phyloP scores from a whole-genome alignment of 1,140 invertebrate genomes.

The Aphelinus certus region DNA sequence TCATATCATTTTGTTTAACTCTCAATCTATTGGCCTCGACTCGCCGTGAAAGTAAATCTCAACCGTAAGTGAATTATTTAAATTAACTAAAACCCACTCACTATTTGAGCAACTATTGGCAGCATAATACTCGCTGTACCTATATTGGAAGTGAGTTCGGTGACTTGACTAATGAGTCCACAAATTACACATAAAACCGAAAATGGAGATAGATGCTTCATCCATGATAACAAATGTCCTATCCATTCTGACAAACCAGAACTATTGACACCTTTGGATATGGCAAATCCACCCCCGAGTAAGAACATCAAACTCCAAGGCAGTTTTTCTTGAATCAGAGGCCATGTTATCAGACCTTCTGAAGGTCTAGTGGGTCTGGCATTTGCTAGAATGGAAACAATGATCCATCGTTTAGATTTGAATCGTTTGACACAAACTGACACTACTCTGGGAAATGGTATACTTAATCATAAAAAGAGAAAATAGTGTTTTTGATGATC shows the following conservation, averaged over 20 bases:
- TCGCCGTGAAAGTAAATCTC: too few species aligned
- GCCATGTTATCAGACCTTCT: slow-evolving; percentile 74
- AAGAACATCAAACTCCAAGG: slow-evolving; percentile 80
- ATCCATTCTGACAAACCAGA: slow-evolving; percentile 78
- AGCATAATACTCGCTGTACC: slow-evolving; percentile 87
- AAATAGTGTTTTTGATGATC: too few species aligned
- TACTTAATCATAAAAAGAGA: too few species aligned
- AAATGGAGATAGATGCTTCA: slow-evolving; percentile 66
- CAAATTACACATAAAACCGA: slow-evolving; percentile 71
- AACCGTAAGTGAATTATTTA: neutral
- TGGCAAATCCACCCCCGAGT: slow-evolving; percentile 83
- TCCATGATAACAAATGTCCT: slow-evolving; percentile 69
- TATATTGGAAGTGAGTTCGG: slow-evolving; percentile 86
- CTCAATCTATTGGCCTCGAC: too few species aligned
- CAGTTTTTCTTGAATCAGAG: slow-evolving; percentile 75
- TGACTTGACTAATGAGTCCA: slow-evolving; percentile 69
- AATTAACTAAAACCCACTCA: slow-evolving; percentile 51
- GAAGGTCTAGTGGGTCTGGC: slow-evolving; percentile 68
- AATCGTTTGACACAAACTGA: too few species aligned
- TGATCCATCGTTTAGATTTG: neutral
- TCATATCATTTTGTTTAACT: too few species aligned
- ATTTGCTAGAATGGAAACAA: slow-evolving; percentile 28
- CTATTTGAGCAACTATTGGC: slow-evolving; percentile 83
- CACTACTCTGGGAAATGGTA: too few species aligned
- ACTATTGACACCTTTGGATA: slow-evolving; percentile 79